Percentiles rank a stretch among this genome's conserved stretches.
Conservation (phyloP, 2,797 vertebrate species). For the Hyperoplus immaculatus region DNA sequence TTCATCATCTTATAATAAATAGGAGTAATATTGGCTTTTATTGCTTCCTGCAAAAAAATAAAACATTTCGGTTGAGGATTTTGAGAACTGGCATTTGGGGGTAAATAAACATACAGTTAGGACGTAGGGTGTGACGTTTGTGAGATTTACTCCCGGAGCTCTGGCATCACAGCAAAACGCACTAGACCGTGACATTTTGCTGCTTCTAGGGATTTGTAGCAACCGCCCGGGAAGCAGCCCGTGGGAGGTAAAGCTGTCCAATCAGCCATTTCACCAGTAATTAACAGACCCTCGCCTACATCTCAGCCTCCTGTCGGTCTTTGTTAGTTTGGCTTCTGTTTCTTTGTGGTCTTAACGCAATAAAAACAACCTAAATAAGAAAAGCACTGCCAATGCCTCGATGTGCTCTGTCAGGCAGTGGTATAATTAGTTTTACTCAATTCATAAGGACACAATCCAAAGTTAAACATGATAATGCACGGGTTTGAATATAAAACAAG, state of each 20-base stretch:
- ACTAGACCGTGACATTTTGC: constrained; percentile 47
- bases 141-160: constrained; percentile 21
- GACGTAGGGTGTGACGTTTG: constrained; percentile 10
- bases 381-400: constrained; percentile 7
- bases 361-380: constrained; percentile 13
- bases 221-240: constrained; percentile 24
- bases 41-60: constrained; percentile 1
- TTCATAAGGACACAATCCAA: constrained; percentile 11
- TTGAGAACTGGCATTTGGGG: constrained; percentile 19
- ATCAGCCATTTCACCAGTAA: constrained; percentile 43
- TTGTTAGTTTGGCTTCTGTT: constrained; percentile 7
- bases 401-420: constrained; percentile 4
- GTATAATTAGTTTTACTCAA: constrained; percentile 27
- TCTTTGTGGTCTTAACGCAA: constrained; percentile 27
- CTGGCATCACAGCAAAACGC: constrained; percentile 30
- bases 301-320: constrained; percentile 6
- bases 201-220: constrained; percentile 49
- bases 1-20: not conserved
- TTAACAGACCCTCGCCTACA: constrained; percentile 38
- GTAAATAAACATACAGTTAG: constrained; percentile 19
- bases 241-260: constrained; percentile 47
- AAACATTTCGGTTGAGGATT: not conserved
- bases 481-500: constrained; percentile 21
- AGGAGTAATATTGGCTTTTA: not conserved
- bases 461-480: not conserved